A percentile compares a stretch with the other conserved stretches of the same genome.
phyloP scores from a whole-genome alignment of 2,888 invertebrate species.

The Hypercompe scribonia region DNA sequence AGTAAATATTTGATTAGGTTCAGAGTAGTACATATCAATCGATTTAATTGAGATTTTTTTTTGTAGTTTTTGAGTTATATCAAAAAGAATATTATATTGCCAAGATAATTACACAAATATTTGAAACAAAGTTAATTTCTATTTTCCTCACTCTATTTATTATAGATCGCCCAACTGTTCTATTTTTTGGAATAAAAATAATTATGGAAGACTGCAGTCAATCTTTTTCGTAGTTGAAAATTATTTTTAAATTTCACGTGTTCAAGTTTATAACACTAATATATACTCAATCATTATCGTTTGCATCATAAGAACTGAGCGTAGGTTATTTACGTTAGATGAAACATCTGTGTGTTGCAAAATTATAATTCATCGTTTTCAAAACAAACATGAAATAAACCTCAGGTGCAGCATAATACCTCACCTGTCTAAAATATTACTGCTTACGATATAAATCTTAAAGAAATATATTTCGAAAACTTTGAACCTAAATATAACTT shows the following conservation, averaged over 20 bases:
- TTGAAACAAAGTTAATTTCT: too few relatives aligned
- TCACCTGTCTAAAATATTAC: background rate
- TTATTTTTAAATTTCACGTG: background rate
- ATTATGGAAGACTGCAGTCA: background rate
- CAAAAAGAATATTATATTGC: too few relatives aligned
- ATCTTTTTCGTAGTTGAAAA: background rate
- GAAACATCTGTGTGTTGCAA: constrained; percentile 2
- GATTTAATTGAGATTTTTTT: background rate
- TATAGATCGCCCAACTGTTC: too few relatives aligned
- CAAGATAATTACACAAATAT: background rate
- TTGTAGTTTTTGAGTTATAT: background rate
- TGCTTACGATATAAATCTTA: background rate
- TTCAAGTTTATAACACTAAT: background rate
- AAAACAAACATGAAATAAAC: background rate
- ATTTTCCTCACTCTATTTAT: too few relatives aligned
- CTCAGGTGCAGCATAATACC: background rate
- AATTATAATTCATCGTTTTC: constrained; percentile 12
- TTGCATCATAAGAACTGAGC: constrained; percentile 29
- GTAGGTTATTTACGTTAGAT: constrained; percentile 22
- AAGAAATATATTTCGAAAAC: background rate
- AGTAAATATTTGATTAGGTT: background rate
- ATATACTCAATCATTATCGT: constrained; percentile 34
- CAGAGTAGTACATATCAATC: background rate
- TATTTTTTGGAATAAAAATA: background rate
- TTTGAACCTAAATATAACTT: background rate